A percentile compares a stretch with the other conserved stretches of the same genome.
phyloP scores from a whole-genome alignment of 2,888 invertebrate genomes.

The Drosophila glabriapex region DNA sequence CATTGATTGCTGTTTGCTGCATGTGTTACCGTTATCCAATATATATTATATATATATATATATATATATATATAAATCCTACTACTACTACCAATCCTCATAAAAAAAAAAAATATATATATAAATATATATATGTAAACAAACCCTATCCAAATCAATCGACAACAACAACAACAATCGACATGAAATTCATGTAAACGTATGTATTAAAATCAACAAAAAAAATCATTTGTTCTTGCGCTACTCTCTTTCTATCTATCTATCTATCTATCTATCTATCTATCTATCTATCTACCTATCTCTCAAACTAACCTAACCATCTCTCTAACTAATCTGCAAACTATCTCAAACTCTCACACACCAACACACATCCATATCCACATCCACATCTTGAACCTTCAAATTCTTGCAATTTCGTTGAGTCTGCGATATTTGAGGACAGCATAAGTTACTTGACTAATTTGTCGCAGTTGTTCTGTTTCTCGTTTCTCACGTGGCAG shows the following conservation, averaged over 20 bases:
- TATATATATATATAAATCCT: conserved; percentile 24
- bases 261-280: conserved; percentile 14
- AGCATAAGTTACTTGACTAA: conserved; percentile 87
- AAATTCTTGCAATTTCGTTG: conserved; percentile 31
- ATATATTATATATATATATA: conserved; percentile 34
- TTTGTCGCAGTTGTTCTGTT: conserved; percentile 92
- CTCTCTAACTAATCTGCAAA: conserved; percentile 5
- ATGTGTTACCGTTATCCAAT: conserved; percentile 51
- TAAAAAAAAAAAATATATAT: background rate
- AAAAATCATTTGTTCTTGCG: conserved; percentile 25
- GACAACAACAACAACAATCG: conserved; percentile 56
- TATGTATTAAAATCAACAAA: conserved; percentile 71
- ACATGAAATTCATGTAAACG: conserved; percentile 79
- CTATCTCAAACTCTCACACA: conserved; percentile 6
- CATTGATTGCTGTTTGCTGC: conserved; percentile 69
- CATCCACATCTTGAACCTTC: conserved; percentile 16
- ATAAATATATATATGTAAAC: conserved; percentile 20
- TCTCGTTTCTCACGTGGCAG: conserved; percentile 97
- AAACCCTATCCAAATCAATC: conserved; percentile 53
- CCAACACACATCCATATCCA: background rate
- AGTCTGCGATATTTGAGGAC: conserved; percentile 83
- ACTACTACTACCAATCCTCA: conserved; percentile 45
- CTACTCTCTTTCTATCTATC: conserved; percentile 21
- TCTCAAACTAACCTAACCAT: conserved; percentile 5
- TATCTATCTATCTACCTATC: conserved; percentile 6